A percentile compares a stretch with the other conserved stretches of the same genome.
These are phyloP conservation scores for Scaptomyza hsui DNA, from an alignment of 1,140 invertebrate genomes.

Conservation along the genomic window DNA sequence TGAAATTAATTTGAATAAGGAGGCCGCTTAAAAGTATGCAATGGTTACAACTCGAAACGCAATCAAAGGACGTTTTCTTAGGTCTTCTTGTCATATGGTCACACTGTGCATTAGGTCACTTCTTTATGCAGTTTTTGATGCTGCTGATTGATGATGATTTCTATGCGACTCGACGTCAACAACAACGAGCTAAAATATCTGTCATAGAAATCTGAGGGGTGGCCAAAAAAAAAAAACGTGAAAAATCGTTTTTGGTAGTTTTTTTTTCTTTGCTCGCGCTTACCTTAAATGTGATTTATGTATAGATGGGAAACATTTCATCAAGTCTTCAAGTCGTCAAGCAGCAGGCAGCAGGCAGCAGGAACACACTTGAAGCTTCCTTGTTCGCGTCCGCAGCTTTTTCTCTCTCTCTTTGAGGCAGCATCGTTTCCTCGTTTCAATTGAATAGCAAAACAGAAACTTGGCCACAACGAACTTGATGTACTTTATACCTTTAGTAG, in stretches of 20 bases:
- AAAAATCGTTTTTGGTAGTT: constrained; percentile 20
- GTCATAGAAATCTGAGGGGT: constrained; percentile 34
- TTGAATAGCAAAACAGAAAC: too few relatives aligned
- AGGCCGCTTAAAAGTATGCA: too few relatives aligned
- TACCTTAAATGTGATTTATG: background rate
- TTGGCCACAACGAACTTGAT: too few relatives aligned
- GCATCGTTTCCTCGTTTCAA: background rate
- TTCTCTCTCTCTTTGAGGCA: background rate
- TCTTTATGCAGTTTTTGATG: background rate
- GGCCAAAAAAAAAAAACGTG: constrained; percentile 10
- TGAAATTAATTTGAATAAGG: too few relatives aligned
- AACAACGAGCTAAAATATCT: constrained; percentile 20
- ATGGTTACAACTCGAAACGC: too few relatives aligned
- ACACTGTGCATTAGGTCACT: background rate
- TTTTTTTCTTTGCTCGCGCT: background rate
- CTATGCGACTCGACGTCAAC: constrained; percentile 12
- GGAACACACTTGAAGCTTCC: background rate
- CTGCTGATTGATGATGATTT: constrained; percentile 57
- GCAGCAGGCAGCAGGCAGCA: too few relatives aligned
- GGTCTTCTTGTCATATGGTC: constrained; percentile 1
- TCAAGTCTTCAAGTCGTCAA: background rate
- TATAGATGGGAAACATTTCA: background rate
- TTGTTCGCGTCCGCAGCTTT: background rate
- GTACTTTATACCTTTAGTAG: too few relatives aligned
- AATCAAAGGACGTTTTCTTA: too few relatives aligned